Percentiles rank a stretch among this genome's conserved stretches.
Evolutionary conservation across 2,888 invertebrate species (phyloP).

Genomic region (Diadegma fenestrale): DNA sequence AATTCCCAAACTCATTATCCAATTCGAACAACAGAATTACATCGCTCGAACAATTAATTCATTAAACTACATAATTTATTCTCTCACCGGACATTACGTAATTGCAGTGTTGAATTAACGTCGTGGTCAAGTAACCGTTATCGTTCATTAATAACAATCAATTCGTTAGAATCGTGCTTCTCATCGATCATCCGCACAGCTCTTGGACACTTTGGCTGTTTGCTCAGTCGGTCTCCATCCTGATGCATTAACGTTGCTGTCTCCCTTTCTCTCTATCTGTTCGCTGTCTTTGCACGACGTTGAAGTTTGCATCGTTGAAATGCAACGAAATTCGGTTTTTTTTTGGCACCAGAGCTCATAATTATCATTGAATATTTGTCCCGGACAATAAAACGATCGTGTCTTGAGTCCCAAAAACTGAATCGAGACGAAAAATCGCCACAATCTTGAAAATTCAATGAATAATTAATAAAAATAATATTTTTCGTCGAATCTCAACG

Average conservation of each 20-base stretch:
- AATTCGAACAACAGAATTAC: not conserved
- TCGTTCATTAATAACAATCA: slow-evolving; percentile 4
- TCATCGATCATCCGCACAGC: slow-evolving; percentile 34
- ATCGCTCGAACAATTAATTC: not conserved
- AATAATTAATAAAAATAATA: too few species aligned
- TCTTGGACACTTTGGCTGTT: slow-evolving; percentile 42
- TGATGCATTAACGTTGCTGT: slow-evolving; percentile 10
- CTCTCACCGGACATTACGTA: not conserved
- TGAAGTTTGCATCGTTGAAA: too few species aligned
- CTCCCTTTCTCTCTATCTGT: not conserved
- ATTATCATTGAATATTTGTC: too few species aligned
- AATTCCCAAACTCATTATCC: not conserved
- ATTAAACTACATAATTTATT: not conserved
- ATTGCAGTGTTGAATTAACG: not conserved
- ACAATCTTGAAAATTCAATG: too few species aligned
- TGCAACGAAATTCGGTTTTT: too few species aligned
- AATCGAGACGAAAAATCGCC: too few species aligned
- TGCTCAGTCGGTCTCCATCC: slow-evolving; percentile 34
- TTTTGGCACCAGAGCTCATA: too few species aligned
- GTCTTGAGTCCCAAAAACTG: too few species aligned
- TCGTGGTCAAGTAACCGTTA: not conserved
- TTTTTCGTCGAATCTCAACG: too few species aligned
- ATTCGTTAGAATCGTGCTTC: not conserved
- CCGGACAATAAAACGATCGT: too few species aligned
- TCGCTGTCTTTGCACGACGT: too few species aligned